These are phyloP conservation scores for Crypturellus undulatus DNA, from an alignment of 2,113 vertebrate species.

Conservation along the genomic window DNA sequence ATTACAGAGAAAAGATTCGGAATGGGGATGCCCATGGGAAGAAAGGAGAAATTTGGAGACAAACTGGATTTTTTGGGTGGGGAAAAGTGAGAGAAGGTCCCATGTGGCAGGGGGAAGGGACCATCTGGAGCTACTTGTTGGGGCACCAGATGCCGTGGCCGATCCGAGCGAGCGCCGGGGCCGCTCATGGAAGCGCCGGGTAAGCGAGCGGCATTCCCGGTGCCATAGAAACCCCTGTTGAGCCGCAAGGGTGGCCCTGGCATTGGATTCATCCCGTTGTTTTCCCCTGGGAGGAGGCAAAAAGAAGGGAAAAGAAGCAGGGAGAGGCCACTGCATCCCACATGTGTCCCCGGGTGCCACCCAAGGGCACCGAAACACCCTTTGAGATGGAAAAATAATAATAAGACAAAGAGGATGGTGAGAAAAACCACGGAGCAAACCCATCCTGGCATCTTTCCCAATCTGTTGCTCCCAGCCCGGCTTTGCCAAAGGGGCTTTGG, in stretches of 20 bases:
- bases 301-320: neutral
- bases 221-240: conserved; percentile 70
- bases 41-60: neutral
- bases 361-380: neutral
- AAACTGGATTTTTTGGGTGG: neutral
- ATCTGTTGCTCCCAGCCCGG: neutral
- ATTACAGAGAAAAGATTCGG: neutral
- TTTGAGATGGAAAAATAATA: neutral
- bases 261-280: conserved; percentile 62
- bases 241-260: conserved; percentile 48
- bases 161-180: neutral
- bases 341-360: neutral
- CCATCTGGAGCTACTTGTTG: neutral
- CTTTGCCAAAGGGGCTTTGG: neutral
- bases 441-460: neutral
- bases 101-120: neutral
- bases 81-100: neutral
- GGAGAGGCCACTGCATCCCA: neutral
- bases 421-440: neutral
- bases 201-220: too few species aligned
- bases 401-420: rapidly evolving
- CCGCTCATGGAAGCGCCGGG: conserved; percentile 20
- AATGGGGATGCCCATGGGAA: neutral
- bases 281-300: neutral
- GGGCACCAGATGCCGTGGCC: neutral